Evolutionary conservation across 2,888 invertebrate genomes (phyloP).

Genomic region (Spilosoma lubricipeda): DNA sequence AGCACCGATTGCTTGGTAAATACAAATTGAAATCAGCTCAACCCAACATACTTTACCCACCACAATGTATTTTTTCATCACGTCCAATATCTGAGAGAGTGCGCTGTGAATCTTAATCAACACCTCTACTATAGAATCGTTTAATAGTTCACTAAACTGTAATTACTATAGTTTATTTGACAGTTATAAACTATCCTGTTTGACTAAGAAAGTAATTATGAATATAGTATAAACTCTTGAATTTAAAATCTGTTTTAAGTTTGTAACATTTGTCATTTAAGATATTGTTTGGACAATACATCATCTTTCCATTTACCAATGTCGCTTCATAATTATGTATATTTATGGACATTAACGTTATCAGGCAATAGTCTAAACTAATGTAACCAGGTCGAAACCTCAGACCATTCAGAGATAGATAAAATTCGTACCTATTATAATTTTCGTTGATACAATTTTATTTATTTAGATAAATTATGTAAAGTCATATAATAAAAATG

Average conservation of each 20-base stretch:
- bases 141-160: conserved; percentile 1
- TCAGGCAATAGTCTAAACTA: too few species aligned
- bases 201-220: not conserved
- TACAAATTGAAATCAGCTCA: conserved; percentile 55
- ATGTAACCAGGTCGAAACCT: too few species aligned
- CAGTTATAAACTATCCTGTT: not conserved
- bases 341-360: too few species aligned
- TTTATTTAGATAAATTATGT: too few species aligned
- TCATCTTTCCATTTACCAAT: not conserved
- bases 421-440: too few species aligned
- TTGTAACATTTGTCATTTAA: not conserved
- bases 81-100: conserved; percentile 54
- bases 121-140: conserved; percentile 15
- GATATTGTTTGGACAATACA: not conserved
- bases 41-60: conserved; percentile 37
- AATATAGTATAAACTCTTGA: not conserved
- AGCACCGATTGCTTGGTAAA: conserved; percentile 52
- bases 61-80: conserved; percentile 57
- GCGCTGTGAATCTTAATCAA: conserved; percentile 57
- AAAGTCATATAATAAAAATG: too few species aligned
- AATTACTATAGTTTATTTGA: conserved; percentile 8
- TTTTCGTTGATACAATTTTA: too few species aligned
- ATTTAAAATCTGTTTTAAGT: not conserved
- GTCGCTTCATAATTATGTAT: not conserved
- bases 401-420: too few species aligned